phyloP scores from a whole-genome alignment of 2,888 invertebrate genomes.

The Eupithecia vulgata region DNA sequence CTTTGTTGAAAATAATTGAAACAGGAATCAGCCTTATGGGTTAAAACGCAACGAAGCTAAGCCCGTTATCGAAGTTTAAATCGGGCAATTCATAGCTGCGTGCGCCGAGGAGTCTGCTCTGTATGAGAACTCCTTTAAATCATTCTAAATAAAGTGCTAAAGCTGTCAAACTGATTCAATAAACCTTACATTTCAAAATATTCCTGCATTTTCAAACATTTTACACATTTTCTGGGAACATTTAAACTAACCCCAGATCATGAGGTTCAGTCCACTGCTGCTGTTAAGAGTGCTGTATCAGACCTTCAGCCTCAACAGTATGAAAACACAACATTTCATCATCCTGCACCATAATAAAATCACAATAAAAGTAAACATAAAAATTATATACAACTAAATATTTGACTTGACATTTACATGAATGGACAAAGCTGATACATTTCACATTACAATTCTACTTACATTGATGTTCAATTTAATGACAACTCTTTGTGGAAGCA shows the following conservation, averaged over 20 bases:
- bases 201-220: slow-evolving; percentile 22
- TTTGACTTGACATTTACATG: slow-evolving; percentile 56
- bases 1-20: background rate
- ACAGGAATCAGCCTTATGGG: slow-evolving; percentile 3
- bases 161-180: slow-evolving; percentile 21
- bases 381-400: slow-evolving; percentile 62
- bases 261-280: slow-evolving; percentile 9
- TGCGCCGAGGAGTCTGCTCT: background rate
- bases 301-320: slow-evolving; percentile 2
- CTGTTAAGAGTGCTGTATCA: background rate
- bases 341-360: slow-evolving; percentile 51
- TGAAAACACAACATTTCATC: slow-evolving; percentile 27
- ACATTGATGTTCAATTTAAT: slow-evolving; percentile 44
- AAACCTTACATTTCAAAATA: slow-evolving; percentile 15
- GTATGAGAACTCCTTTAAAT: background rate
- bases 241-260: background rate
- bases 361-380: slow-evolving; percentile 53
- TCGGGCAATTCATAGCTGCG: background rate
- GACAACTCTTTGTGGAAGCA: slow-evolving; percentile 31
- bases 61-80: background rate
- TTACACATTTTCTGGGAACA: slow-evolving; percentile 14
- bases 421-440: slow-evolving; percentile 52
- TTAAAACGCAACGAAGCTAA: background rate
- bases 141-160: background rate
- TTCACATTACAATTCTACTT: slow-evolving; percentile 58